phyloP scores from a whole-genome alignment of 1,140 invertebrate species.

The Aricia agestis region DNA sequence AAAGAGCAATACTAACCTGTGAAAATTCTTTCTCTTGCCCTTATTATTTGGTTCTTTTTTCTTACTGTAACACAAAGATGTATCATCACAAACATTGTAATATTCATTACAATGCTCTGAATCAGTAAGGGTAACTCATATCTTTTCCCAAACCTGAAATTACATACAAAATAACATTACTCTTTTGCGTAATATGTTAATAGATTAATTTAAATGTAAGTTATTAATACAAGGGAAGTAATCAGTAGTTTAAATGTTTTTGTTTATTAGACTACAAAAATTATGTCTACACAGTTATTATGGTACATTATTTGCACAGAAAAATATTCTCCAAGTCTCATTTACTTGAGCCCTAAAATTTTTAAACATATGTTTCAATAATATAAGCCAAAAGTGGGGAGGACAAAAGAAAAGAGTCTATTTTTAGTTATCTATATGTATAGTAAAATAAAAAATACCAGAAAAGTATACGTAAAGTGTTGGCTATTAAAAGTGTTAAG shows the following conservation, averaged over 20 bases:
- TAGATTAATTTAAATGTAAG: no score
- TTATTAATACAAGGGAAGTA: no score
- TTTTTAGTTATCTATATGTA: no score
- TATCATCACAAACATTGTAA: conserved; percentile 97
- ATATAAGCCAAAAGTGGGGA: not conserved
- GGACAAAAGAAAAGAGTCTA: no score
- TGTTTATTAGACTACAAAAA: not conserved
- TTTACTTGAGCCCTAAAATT: not conserved
- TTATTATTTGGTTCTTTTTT: conserved; percentile 88
- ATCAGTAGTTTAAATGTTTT: no score
- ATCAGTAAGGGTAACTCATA: conserved; percentile 96
- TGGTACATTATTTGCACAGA: not conserved
- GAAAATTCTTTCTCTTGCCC: conserved; percentile 87
- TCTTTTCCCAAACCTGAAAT: conserved; percentile 95
- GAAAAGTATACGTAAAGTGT: conserved; percentile 97
- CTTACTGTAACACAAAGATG: conserved; percentile 93
- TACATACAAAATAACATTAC: conserved; percentile 19
- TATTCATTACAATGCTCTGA: conserved; percentile 98
- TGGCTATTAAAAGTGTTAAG: conserved; percentile 94
- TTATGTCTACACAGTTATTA: no score
- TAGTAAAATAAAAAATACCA: conserved; percentile 83
- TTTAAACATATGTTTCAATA: not conserved
- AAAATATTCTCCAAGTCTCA: not conserved
- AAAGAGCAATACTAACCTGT: conserved; percentile 80
- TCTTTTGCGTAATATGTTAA: no score